phyloP scores from a whole-genome alignment of 2,888 invertebrate species.

The Dyspetes luteomarginatus region DNA sequence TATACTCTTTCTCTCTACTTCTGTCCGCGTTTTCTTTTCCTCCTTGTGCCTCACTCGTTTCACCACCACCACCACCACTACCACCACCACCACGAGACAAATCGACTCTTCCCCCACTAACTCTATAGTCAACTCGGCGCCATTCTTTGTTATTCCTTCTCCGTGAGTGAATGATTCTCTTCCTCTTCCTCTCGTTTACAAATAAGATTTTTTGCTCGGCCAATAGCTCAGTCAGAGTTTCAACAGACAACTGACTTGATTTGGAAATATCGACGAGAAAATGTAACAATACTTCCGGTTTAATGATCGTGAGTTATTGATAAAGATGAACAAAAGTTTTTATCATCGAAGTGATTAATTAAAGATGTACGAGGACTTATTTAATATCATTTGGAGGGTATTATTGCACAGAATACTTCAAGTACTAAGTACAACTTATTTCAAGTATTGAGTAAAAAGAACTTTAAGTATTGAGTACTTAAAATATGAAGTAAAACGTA shows the following conservation, averaged over 20 bases:
- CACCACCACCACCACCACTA: conserved; percentile 15
- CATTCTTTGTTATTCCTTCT: conserved; percentile 32
- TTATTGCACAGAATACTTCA: too few species aligned
- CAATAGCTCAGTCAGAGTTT: background rate
- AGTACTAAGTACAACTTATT: too few species aligned
- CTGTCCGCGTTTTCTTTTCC: conserved; percentile 52
- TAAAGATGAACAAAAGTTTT: too few species aligned
- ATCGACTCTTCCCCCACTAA: conserved; percentile 31
- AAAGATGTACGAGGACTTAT: too few species aligned
- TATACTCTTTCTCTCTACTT: conserved; percentile 29
- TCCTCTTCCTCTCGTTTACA: background rate
- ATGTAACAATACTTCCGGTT: too few species aligned
- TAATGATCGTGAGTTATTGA: too few species aligned
- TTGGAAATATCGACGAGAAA: background rate
- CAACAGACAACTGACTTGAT: too few species aligned
- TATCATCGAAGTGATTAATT: too few species aligned
- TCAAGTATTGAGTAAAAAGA: too few species aligned
- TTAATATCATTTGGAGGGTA: too few species aligned
- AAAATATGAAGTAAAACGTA: too few species aligned
- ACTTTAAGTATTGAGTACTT: too few species aligned
- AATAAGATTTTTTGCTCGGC: background rate
- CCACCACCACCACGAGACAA: conserved; percentile 24
- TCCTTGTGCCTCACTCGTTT: conserved; percentile 46
- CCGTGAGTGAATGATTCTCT: background rate
- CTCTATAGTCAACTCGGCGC: conserved; percentile 39